Conservation (phyloP, 2,113 vertebrate species). For the human (Homo sapiens) region DNA sequence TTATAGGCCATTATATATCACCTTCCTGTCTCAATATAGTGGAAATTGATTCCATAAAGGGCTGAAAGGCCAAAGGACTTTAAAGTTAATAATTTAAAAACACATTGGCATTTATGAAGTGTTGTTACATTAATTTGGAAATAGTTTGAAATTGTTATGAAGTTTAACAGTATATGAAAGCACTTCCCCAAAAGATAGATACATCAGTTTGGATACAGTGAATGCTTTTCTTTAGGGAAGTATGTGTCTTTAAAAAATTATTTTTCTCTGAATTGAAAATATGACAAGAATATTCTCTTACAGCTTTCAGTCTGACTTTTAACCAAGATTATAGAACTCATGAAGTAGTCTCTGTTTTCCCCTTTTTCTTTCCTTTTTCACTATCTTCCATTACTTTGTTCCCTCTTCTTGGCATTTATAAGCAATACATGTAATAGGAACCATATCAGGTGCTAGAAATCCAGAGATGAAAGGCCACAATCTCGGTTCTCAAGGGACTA, state of each 20-base stretch:
- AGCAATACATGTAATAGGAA: not conserved
- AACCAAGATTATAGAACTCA: not conserved
- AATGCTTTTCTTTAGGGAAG: conserved; percentile 14
- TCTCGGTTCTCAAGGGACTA: not conserved
- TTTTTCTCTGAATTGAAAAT: conserved; percentile 20
- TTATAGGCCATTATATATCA: conserved; percentile 76
- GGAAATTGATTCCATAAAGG: conserved; percentile 67
- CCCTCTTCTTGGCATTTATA: conserved; percentile 1
- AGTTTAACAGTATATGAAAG: conserved; percentile 76
- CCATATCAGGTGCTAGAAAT: not conserved
- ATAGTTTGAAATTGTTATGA: conserved; percentile 74
- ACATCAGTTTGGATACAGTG: not conserved
- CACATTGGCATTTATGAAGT: conserved; percentile 61
- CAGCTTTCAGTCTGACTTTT: conserved; percentile 46
- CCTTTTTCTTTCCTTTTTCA: not conserved
- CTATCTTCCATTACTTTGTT: not conserved
- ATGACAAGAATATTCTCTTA: not conserved
- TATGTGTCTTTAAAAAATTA: conserved; percentile 12
- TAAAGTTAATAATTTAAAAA: conserved; percentile 63
- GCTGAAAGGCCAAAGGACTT: conserved; percentile 75
- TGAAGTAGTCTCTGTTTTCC: not conserved
- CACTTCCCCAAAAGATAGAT: conserved; percentile 29
- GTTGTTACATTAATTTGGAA: conserved; percentile 64
- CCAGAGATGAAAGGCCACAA: not conserved
- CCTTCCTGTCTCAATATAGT: conserved; percentile 34